Evolutionary conservation across 2,797 vertebrate species (phyloP).

Genomic region (Myripristis jacobus): DNA sequence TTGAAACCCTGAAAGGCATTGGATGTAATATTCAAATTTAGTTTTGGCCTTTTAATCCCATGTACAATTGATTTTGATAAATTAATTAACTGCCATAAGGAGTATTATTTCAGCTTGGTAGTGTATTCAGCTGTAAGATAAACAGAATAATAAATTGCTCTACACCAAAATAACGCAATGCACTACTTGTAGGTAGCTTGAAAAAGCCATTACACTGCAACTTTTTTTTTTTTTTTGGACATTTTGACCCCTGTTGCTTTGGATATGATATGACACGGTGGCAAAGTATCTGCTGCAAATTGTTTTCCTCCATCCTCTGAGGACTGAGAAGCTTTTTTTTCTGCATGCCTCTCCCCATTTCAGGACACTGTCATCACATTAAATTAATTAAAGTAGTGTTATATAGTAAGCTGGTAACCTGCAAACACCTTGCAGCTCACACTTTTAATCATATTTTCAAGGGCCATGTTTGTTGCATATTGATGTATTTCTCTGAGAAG

Average conservation of each 20-base stretch:
- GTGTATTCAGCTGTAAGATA: too few relatives aligned
- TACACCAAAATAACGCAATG: neutral
- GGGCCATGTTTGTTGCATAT: conserved; percentile 11
- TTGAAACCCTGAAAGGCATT: neutral
- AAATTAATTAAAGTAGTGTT: conserved; percentile 6
- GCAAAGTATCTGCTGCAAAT: too few relatives aligned
- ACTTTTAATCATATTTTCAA: conserved; percentile 12
- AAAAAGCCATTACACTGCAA: too few relatives aligned
- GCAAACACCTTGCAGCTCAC: conserved; percentile 27
- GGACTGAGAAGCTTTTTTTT: too few relatives aligned
- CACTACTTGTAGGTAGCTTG: neutral
- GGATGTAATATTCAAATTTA: neutral
- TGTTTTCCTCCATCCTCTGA: too few relatives aligned
- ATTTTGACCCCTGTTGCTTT: too few relatives aligned
- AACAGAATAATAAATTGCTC: neutral
- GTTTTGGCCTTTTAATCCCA: neutral
- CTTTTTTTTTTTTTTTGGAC: too few relatives aligned
- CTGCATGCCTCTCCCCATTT: too few relatives aligned
- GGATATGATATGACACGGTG: too few relatives aligned
- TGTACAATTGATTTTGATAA: neutral
- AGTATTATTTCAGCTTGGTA: neutral
- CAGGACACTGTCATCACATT: neutral
- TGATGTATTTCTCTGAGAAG: conserved; percentile 23
- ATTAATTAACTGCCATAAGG: neutral
- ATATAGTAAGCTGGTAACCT: conserved; percentile 12